These are phyloP conservation scores for Poecile atricapillus DNA, from an alignment of 2,113 vertebrate genomes.

Conservation along the genomic window DNA sequence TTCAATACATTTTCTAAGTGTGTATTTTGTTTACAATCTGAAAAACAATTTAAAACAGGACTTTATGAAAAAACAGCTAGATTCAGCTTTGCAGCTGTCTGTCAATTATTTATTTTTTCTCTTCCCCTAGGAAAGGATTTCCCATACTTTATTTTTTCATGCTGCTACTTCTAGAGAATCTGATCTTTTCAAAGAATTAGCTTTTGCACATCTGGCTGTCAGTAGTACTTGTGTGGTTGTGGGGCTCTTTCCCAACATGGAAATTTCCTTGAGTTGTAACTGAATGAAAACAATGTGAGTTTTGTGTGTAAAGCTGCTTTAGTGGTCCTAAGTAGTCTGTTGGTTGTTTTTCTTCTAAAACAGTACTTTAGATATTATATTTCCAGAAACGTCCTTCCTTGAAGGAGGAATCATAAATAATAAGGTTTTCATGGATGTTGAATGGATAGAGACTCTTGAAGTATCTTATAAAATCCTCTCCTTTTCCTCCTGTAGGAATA, in stretches of 20 bases:
- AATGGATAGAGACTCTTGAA: neutral
- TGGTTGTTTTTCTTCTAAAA: neutral
- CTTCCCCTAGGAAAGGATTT: neutral
- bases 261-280: neutral
- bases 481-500: neutral
- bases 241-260: neutral
- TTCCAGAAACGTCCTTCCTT: neutral
- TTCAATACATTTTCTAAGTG: neutral
- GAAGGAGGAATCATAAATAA: neutral
- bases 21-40: neutral
- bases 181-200: neutral
- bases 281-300: neutral
- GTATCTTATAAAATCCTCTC: neutral
- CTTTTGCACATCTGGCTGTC: neutral
- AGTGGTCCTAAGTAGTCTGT: neutral
- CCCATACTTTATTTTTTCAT: neutral
- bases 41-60: neutral
- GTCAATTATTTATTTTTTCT: neutral
- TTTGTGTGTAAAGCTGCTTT: neutral
- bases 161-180: neutral
- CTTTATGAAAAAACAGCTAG: neutral
- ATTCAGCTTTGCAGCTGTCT: neutral
- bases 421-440: neutral
- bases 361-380: neutral
- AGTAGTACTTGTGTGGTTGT: neutral